Conservation (phyloP, 2,888 invertebrate genomes). For the Caenorhabditis panamensis region DNA sequence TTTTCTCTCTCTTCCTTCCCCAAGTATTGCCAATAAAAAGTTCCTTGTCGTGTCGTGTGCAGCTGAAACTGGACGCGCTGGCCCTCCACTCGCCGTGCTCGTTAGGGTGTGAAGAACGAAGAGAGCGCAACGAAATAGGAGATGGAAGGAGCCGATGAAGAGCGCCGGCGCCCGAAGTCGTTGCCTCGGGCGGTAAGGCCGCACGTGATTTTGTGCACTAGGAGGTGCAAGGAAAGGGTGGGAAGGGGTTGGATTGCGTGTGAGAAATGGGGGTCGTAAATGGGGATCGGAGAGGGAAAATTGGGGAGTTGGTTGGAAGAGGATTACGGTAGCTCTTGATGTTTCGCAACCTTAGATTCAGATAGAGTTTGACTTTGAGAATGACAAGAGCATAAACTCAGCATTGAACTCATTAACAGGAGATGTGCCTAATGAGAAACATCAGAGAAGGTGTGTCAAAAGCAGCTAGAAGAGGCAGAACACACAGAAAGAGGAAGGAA, state of each 20-base stretch:
- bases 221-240: slow-evolving; percentile 2
- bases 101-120: background rate
- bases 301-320: too few relatives aligned
- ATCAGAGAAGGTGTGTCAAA: too few relatives aligned
- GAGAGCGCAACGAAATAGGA: background rate
- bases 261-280: background rate
- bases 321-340: too few relatives aligned
- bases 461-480: too few relatives aligned
- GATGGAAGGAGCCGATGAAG: background rate
- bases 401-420: too few relatives aligned
- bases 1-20: background rate
- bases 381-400: too few relatives aligned
- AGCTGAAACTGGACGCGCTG: slow-evolving; percentile 1
- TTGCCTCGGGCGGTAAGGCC: background rate
- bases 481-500: too few relatives aligned
- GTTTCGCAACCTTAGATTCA: too few relatives aligned
- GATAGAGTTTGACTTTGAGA: too few relatives aligned
- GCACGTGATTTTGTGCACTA: background rate
- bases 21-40: background rate
- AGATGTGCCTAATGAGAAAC: too few relatives aligned
- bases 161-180: background rate
- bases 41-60: background rate
- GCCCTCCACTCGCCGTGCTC: background rate
- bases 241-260: background rate
- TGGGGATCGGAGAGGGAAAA: too few relatives aligned